Conservation (phyloP, 2,888 invertebrate genomes). For the Platycnemis pennipes region DNA sequence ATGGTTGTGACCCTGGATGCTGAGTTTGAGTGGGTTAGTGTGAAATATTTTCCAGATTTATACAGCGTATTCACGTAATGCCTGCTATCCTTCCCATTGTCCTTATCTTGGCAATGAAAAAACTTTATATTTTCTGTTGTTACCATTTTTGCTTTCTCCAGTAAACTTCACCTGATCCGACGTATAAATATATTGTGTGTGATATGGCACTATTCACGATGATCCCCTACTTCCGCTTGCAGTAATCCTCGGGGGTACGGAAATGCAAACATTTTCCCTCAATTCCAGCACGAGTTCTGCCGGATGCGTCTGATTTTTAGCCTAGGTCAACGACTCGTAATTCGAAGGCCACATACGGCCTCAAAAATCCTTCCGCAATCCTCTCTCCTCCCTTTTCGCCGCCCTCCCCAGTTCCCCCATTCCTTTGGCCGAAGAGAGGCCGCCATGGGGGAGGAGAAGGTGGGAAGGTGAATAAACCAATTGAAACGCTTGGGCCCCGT, state of each 20-base stretch:
- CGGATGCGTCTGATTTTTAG: constrained; percentile 37
- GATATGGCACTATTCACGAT: no score
- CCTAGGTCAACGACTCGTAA: constrained; percentile 65
- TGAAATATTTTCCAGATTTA: no score
- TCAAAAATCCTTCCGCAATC: constrained; percentile 30
- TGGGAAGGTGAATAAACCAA: background rate
- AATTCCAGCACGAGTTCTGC: background rate
- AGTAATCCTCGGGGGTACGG: background rate
- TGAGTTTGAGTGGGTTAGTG: no score
- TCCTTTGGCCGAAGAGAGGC: background rate
- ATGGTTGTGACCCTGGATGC: no score
- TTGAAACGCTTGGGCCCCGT: no score
- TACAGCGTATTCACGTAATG: no score
- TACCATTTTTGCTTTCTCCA: background rate
- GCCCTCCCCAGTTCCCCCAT: background rate
- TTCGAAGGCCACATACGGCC: constrained; percentile 59
- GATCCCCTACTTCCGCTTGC: no score
- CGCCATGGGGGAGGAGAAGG: background rate
- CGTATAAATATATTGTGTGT: background rate
- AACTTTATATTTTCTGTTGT: no score
- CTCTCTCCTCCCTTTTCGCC: background rate
- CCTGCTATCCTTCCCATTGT: no score
- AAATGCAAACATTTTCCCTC: background rate
- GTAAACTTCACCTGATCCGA: background rate
- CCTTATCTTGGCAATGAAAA: no score